phyloP scores from a whole-genome alignment of 2,888 invertebrate genomes.

The Drosophila peninsularis region DNA sequence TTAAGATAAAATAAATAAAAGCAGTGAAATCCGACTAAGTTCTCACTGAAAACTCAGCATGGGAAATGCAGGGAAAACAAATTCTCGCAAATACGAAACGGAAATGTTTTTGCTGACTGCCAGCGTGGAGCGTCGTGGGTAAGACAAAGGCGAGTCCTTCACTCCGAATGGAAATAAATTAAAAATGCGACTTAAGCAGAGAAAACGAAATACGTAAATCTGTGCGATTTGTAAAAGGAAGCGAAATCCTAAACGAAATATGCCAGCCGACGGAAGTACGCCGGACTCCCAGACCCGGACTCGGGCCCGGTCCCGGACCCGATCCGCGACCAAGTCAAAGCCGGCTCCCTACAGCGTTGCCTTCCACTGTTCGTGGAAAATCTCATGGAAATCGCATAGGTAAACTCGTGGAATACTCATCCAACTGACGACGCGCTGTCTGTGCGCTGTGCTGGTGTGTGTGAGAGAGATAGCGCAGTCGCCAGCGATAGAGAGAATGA shows the following conservation, averaged over 20 bases:
- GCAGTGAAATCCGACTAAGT: slow-evolving; percentile 13
- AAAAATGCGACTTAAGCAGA: slow-evolving; percentile 70
- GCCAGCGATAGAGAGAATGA: slow-evolving; percentile 25
- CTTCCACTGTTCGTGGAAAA: slow-evolving; percentile 49
- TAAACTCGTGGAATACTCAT: slow-evolving; percentile 23
- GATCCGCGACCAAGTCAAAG: slow-evolving; percentile 2
- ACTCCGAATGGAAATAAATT: slow-evolving; percentile 67
- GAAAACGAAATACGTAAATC: slow-evolving; percentile 61
- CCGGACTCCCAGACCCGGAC: slow-evolving; percentile 11
- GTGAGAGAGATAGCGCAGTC: slow-evolving; percentile 62
- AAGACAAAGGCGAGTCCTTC: slow-evolving; percentile 43
- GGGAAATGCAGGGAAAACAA: slow-evolving; percentile 55
- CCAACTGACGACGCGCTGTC: slow-evolving; percentile 72
- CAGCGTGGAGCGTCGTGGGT: slow-evolving; percentile 3
- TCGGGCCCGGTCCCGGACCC: not conserved
- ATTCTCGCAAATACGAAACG: slow-evolving; percentile 72
- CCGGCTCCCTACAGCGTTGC: slow-evolving; percentile 30
- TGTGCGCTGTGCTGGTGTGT: slow-evolving; percentile 45
- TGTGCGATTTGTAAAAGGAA: slow-evolving; percentile 71
- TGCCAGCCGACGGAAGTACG: slow-evolving; percentile 57
- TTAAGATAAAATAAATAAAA: slow-evolving; percentile 18
- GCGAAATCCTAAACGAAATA: slow-evolving; percentile 72
- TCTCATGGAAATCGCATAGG: slow-evolving; percentile 11
- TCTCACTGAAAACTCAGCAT: slow-evolving; percentile 41
- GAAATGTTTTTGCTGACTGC: slow-evolving; percentile 62